phyloP scores from a whole-genome alignment of 2,888 invertebrate species.

The Athalia rosae region DNA sequence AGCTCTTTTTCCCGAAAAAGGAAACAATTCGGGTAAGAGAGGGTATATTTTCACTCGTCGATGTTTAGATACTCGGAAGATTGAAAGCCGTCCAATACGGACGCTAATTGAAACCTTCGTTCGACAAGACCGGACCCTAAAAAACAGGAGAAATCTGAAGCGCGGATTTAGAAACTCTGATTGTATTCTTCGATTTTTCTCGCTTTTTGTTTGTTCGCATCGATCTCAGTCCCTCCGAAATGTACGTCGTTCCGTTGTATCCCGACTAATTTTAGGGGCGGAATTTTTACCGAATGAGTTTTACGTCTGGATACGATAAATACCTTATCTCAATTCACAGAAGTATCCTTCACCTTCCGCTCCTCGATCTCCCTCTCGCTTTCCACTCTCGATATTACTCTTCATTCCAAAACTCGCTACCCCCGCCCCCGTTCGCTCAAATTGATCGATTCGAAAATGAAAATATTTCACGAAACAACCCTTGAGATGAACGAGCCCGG shows the following conservation, averaged over 20 bases:
- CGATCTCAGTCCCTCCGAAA: too few species aligned
- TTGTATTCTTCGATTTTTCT: not conserved
- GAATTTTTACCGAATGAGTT: not conserved
- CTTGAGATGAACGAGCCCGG: constrained; percentile 8
- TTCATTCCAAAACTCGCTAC: not conserved
- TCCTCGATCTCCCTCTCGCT: not conserved
- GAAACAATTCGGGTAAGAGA: not conserved
- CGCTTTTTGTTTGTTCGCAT: too few species aligned
- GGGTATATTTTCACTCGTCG: not conserved
- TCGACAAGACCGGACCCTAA: not conserved
- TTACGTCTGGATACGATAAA: not conserved
- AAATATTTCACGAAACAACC: not conserved
- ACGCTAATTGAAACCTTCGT: constrained; percentile 11
- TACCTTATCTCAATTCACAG: constrained; percentile 29
- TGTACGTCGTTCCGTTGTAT: too few species aligned
- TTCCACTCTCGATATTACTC: constrained; percentile 14
- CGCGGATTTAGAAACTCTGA: not conserved
- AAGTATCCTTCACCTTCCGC: not conserved
- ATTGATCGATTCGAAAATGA: constrained; percentile 8
- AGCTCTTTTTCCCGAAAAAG: not conserved
- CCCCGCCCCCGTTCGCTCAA: constrained; percentile 12
- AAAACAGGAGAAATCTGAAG: not conserved
- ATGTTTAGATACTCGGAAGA: constrained; percentile 4
- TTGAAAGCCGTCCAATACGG: not conserved
- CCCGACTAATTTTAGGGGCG: not conserved